Conservation (phyloP, 2,888 invertebrate genomes). For the Cheilosia pagana region DNA sequence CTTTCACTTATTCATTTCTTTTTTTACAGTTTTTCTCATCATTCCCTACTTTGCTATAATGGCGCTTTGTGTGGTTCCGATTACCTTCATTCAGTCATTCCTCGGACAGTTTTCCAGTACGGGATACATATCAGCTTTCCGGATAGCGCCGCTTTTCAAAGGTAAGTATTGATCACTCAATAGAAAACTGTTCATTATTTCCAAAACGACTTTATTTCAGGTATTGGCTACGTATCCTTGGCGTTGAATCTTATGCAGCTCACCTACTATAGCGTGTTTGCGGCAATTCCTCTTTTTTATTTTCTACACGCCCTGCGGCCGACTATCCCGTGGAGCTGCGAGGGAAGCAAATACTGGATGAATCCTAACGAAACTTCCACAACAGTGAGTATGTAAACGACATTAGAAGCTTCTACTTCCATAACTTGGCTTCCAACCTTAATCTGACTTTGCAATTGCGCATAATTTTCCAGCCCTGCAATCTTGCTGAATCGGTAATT, state of each 20-base stretch:
- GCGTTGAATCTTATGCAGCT: slow-evolving; percentile 91
- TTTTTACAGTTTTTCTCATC: slow-evolving; percentile 76
- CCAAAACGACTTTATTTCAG: slow-evolving; percentile 83
- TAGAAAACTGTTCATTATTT: neutral
- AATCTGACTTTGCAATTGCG: neutral
- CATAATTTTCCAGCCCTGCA: slow-evolving; percentile 48
- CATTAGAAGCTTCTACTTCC: neutral
- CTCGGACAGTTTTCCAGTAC: slow-evolving; percentile 93
- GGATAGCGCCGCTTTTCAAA: slow-evolving; percentile 93
- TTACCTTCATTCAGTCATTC: slow-evolving; percentile 94
- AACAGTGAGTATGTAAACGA: slow-evolving; percentile 57
- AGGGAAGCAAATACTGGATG: slow-evolving; percentile 83
- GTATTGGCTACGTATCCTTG: slow-evolving; percentile 93
- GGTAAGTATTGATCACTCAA: slow-evolving; percentile 85
- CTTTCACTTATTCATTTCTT: no score
- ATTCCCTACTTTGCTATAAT: slow-evolving; percentile 85
- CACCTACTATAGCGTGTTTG: slow-evolving; percentile 86
- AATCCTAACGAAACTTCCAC: slow-evolving; percentile 59
- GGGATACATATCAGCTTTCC: slow-evolving; percentile 92
- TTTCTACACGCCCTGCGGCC: slow-evolving; percentile 87
- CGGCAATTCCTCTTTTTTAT: slow-evolving; percentile 87
- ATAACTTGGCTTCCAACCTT: neutral
- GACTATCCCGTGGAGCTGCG: slow-evolving; percentile 91
- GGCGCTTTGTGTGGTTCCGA: slow-evolving; percentile 92
- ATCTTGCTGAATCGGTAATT: slow-evolving; percentile 34